A percentile compares a stretch with the other conserved stretches of the same genome.
These are phyloP conservation scores for Pseudopodoces humilis DNA, from an alignment of 2,113 vertebrate genomes.

Conservation along the genomic window DNA sequence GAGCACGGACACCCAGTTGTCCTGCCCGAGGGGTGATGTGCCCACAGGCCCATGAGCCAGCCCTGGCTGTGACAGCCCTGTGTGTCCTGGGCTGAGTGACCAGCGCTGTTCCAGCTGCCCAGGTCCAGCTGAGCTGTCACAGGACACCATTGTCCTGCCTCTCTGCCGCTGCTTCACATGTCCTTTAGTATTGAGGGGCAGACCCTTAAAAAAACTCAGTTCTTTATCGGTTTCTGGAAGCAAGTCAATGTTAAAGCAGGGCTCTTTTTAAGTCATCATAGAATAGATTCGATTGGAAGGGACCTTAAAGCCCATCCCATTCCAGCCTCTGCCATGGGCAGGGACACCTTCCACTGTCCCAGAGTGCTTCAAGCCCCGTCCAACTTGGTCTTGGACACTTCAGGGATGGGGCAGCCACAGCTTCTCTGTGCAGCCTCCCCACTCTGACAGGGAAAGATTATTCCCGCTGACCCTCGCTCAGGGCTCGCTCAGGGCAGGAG, in stretches of 20 bases:
- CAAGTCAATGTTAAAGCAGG: neutral
- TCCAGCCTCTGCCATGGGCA: neutral
- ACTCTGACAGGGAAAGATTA: accelerated
- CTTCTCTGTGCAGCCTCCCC: too few relatives aligned
- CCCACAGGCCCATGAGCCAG: neutral
- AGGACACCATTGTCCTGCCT: neutral
- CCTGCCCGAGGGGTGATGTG: neutral
- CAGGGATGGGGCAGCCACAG: neutral
- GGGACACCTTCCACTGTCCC: neutral
- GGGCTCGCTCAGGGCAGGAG: neutral
- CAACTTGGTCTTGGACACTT: neutral
- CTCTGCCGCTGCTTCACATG: accelerated
- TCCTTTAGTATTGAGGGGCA: neutral
- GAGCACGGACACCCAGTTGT: accelerated
- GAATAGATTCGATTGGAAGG: neutral
- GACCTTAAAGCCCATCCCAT: neutral
- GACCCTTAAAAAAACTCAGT: neutral
- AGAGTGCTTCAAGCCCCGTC: neutral
- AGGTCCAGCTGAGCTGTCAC: neutral
- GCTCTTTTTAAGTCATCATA: neutral
- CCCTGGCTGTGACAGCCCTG: neutral
- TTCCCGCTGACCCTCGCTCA: accelerated
- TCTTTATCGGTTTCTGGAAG: neutral
- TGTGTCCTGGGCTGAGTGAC: neutral
- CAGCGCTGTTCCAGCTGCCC: neutral